Conservation (phyloP, 2,797 vertebrate genomes). For the Pyrocephalus nanus region DNA sequence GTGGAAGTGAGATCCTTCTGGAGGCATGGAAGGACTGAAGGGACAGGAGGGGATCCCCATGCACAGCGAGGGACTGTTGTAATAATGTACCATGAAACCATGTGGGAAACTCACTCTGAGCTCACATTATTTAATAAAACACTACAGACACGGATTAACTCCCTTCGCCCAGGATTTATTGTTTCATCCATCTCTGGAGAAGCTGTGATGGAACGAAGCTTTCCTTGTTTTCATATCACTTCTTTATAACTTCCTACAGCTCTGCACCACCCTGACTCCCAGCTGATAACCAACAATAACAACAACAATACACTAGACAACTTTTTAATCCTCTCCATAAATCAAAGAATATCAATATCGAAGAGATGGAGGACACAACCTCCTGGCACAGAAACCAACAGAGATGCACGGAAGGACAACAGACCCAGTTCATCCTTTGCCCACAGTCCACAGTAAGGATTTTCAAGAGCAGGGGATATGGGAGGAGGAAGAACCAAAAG, state of each 20-base stretch:
- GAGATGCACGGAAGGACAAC: neutral
- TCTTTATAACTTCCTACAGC: slow-evolving; percentile 27
- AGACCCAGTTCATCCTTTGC: neutral
- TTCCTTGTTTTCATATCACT: slow-evolving; percentile 22
- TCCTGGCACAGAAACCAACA: neutral
- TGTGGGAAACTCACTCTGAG: neutral
- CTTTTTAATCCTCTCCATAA: slow-evolving; percentile 34
- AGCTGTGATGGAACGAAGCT: slow-evolving; percentile 11
- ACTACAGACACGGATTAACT: neutral
- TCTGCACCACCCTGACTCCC: neutral
- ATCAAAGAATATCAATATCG: neutral
- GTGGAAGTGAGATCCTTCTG: accelerated
- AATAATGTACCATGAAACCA: neutral
- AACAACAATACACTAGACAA: neutral
- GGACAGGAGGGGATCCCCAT: neutral
- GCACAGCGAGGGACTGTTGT: neutral
- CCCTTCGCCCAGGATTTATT: neutral
- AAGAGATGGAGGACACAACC: neutral
- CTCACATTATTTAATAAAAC: neutral
- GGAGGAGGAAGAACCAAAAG: neutral
- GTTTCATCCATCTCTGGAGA: slow-evolving; percentile 30
- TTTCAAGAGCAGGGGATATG: neutral
- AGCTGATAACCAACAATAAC: slow-evolving; percentile 27
- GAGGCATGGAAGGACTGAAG: neutral
- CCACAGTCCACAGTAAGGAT: neutral